phyloP scores from a whole-genome alignment of 2,888 invertebrate genomes.

The Epinotia ramella region DNA sequence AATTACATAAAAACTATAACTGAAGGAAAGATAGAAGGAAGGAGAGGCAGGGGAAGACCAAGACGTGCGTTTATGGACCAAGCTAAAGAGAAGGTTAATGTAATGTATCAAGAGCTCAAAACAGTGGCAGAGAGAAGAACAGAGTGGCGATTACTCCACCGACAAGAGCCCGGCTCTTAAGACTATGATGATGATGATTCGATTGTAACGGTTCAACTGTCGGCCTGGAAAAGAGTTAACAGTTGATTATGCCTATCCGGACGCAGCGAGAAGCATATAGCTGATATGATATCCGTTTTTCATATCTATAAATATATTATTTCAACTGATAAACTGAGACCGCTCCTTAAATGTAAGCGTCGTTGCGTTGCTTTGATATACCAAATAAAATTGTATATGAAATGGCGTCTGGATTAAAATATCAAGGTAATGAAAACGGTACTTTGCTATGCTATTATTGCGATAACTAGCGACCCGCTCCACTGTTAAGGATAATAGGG shows the following conservation, averaged over 20 bases:
- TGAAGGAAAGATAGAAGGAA: no score
- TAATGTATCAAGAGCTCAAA: no score
- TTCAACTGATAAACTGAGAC: not conserved
- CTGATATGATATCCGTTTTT: not conserved
- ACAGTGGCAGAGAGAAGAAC: no score
- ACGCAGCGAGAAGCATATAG: not conserved
- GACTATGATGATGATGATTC: no score
- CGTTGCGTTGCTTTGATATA: not conserved
- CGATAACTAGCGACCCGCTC: not conserved
- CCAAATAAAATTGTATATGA: not conserved
- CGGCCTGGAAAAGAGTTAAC: not conserved
- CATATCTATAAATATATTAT: not conserved
- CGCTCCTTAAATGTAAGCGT: not conserved
- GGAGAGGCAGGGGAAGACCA: no score
- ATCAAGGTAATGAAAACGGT: not conserved
- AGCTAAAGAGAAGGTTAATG: no score
- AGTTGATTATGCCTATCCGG: not conserved
- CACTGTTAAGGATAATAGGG: no score
- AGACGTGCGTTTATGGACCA: no score
- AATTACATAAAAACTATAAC: no score
- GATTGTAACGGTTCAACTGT: no score
- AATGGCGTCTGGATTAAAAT: not conserved
- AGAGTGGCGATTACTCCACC: no score
- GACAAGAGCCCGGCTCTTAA: no score
- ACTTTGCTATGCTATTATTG: not conserved